phyloP scores from a whole-genome alignment of 2,113 vertebrate genomes.

The Ammodytes dubius region DNA sequence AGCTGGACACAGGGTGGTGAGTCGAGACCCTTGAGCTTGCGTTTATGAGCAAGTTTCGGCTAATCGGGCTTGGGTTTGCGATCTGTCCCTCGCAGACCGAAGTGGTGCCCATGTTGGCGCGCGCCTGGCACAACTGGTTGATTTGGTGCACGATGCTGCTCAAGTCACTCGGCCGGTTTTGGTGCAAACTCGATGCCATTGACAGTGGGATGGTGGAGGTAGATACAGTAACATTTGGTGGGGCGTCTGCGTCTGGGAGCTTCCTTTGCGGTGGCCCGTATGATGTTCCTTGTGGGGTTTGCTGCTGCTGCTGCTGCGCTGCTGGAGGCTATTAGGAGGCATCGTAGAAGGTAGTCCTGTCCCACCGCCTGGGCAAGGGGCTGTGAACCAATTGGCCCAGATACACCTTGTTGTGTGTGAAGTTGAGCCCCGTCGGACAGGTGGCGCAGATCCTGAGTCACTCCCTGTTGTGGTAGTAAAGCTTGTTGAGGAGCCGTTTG shows the following conservation, averaged over 20 bases:
- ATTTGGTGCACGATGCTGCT: slow-evolving; percentile 99
- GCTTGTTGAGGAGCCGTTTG: slow-evolving; percentile 78
- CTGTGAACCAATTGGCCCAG: slow-evolving; percentile 52
- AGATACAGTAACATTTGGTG: slow-evolving; percentile 99
- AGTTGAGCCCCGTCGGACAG: slow-evolving; percentile 72
- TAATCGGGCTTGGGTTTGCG: slow-evolving; percentile 98
- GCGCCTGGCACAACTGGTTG: slow-evolving; percentile 98
- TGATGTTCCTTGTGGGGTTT: slow-evolving; percentile 81
- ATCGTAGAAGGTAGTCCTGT: slow-evolving; percentile 81
- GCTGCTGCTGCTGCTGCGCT: slow-evolving; percentile 57
- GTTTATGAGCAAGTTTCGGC: slow-evolving; percentile 97
- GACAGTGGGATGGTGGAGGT: slow-evolving; percentile 99
- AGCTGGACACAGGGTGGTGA: slow-evolving; percentile 86
- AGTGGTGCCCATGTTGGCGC: slow-evolving; percentile 94
- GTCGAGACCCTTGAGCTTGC: slow-evolving; percentile 97
- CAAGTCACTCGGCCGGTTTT: slow-evolving; percentile 93
- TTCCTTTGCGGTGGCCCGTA: slow-evolving; percentile 89
- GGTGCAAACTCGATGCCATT: slow-evolving; percentile 95
- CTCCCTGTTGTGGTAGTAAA: slow-evolving; percentile 82
- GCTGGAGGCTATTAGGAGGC: slow-evolving; percentile 78
- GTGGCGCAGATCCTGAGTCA: slow-evolving; percentile 77
- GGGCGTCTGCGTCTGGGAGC: slow-evolving; percentile 94
- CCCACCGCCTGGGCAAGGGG: slow-evolving; percentile 69
- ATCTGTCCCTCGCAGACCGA: slow-evolving; percentile 99
- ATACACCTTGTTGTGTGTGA: slow-evolving; percentile 60